These are phyloP conservation scores for Sialis fuliginosa DNA, from an alignment of 2,888 invertebrate genomes.

Conservation along the genomic window DNA sequence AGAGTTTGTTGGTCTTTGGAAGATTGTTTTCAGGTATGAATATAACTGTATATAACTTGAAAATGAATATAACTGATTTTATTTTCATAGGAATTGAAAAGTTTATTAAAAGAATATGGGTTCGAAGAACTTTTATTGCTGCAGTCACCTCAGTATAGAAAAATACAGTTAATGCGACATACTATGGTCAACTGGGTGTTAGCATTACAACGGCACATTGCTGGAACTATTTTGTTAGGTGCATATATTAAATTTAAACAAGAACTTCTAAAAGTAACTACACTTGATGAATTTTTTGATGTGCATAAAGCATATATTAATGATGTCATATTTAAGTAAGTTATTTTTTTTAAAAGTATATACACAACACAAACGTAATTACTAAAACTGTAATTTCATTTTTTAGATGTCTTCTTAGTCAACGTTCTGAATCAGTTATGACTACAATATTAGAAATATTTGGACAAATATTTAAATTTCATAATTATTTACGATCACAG, in stretches of 20 bases:
- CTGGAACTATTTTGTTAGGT: conserved; percentile 53
- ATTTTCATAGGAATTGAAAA: conserved; percentile 36
- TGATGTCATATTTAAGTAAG: conserved; percentile 45
- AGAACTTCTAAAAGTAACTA: conserved; percentile 41
- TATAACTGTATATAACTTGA: not conserved
- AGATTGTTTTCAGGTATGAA: conserved; percentile 40
- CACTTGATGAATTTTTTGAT: conserved; percentile 53
- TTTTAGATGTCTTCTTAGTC: conserved; percentile 50
- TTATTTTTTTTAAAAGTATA: conserved; percentile 5
- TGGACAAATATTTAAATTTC: conserved; percentile 51
- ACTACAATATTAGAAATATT: conserved; percentile 54
- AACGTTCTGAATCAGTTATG: conserved; percentile 47
- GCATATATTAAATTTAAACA: conserved; percentile 60
- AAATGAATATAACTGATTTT: conserved; percentile 4
- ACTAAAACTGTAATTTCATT: not conserved
- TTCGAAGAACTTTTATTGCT: conserved; percentile 27
- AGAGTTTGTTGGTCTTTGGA: conserved; percentile 61
- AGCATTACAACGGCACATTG: conserved; percentile 58
- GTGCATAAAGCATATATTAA: conserved; percentile 59
- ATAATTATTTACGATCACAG: conserved; percentile 37
- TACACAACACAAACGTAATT: not conserved
- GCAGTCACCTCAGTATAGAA: conserved; percentile 47
- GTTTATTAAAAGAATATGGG: conserved; percentile 30
- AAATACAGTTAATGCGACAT: conserved; percentile 52
- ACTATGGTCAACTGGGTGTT: conserved; percentile 60